Evolutionary conservation across 1,140 invertebrate genomes (phyloP), one percentile per base, ranked within the genome.

Genomic region (Mesaphorura yosii): DNA sequence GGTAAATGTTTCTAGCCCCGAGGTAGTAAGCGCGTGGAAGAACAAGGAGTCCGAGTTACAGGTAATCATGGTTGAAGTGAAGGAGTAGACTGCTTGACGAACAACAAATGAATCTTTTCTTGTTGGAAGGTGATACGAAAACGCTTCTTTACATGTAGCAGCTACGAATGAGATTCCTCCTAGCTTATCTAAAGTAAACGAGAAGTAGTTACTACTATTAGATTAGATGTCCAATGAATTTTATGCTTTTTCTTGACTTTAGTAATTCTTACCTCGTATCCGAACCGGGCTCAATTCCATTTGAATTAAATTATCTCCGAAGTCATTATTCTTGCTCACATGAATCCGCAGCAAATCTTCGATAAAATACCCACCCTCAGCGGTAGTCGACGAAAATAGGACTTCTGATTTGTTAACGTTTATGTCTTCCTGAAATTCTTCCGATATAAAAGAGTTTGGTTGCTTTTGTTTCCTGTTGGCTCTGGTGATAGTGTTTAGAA

Each of bases 1-100:
- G 1, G 84, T 86, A 59, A 86, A 86, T 0, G 82, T 81, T 66
- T 88, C 84, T 5, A 88, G 70, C 1, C 84, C 84, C 53, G 79
- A 80, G 37, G 81, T 78, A 1, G 84, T 87, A 0, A 87, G 66
- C 0, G 82, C 83, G 66, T 86, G 83, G 1, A 88, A 65, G 45
- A 83, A 73, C 48, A 77, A 78, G 51, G 78, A 70, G 61, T 84
- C 81, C 14, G 86, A 68, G 6, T 75, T 73, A 27, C 85, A 75
- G 42, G 77, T 72, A 53, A 75, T 72, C 14, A 85, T 77, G 1
- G 79, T 76, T 1, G 82, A 78, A 0, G 82, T 86, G 53, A 85
- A 84, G 4, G 78, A 76, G 65, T 84, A 85, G 1, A 71, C 67
- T 2, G 60, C 59, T 5, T 68, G 61, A 19, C 62, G 59, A 28